A percentile compares a stretch with the other conserved stretches of the same genome.
phyloP scores from a whole-genome alignment of 2,888 invertebrate genomes.

The Urechis unicinctus region DNA sequence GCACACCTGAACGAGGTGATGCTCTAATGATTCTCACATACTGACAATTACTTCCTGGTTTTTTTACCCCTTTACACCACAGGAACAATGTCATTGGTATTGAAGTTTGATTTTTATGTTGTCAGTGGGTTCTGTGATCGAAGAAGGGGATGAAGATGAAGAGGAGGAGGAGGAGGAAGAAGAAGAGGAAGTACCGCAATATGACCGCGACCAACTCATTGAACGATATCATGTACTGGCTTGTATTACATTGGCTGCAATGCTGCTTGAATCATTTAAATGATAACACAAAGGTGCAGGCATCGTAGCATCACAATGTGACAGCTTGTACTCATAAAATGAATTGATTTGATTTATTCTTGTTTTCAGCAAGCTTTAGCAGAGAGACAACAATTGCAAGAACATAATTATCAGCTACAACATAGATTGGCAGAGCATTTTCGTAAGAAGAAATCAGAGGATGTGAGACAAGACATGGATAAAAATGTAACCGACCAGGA shows the following conservation, averaged over 20 bases:
- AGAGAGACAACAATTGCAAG: slow-evolving; percentile 41
- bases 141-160: slow-evolving; percentile 7
- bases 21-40: background rate
- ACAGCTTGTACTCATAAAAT: background rate
- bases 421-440: slow-evolving; percentile 49
- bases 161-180: slow-evolving; percentile 31
- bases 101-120: no score
- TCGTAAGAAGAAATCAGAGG: slow-evolving; percentile 48
- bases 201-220: slow-evolving; percentile 39
- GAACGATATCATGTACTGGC: slow-evolving; percentile 44
- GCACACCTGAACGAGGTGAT: slow-evolving; percentile 9
- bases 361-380: slow-evolving; percentile 29
- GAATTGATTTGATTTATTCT: background rate
- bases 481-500: slow-evolving; percentile 49
- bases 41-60: no score
- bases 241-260: slow-evolving; percentile 5
- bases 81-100: no score
- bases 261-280: background rate
- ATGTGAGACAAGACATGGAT: slow-evolving; percentile 38
- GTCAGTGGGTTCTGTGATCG: background rate
- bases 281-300: background rate
- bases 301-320: no score
- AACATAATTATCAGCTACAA: slow-evolving; percentile 45
- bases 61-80: no score
- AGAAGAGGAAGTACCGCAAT: slow-evolving; percentile 31